A percentile compares a stretch with the other conserved stretches of the same genome.
Conservation (phyloP, 2,113 vertebrate species). For the Alligator mississippiensis region DNA sequence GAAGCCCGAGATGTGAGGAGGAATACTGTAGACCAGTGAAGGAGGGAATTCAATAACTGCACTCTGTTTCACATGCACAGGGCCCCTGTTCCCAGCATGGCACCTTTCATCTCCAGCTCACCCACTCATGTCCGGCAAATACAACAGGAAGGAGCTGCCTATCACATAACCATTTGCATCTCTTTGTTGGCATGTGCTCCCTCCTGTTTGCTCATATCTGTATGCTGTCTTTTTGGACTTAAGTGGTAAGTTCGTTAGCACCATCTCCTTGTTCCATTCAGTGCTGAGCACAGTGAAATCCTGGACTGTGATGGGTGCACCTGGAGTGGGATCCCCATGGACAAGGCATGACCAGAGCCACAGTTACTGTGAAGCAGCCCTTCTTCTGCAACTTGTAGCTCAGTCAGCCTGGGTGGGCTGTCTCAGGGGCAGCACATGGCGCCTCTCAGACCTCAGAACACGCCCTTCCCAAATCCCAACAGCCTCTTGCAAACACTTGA, state of each 20-base stretch:
- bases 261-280: background rate
- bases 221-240: background rate
- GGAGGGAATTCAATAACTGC: too few relatives aligned
- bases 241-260: background rate
- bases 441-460: too few relatives aligned
- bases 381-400: too few relatives aligned
- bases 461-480: too few relatives aligned
- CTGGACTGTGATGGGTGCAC: too few relatives aligned
- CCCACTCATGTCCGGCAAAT: accelerated
- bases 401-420: too few relatives aligned
- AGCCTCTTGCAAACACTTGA: too few relatives aligned
- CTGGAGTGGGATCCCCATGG: too few relatives aligned
- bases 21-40: background rate
- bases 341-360: too few relatives aligned
- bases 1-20: background rate
- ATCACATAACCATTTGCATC: background rate
- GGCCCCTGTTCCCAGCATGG: background rate
- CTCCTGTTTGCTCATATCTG: background rate
- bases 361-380: too few relatives aligned
- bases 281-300: too few relatives aligned
- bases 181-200: background rate
- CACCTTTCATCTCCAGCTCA: background rate
- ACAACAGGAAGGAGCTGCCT: background rate
- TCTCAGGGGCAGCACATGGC: too few relatives aligned
- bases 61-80: background rate